Evolutionary conservation across 2,888 invertebrate genomes (phyloP), one percentile per base, ranked within the genome.

Genomic region (Notodonta ziczac): DNA sequence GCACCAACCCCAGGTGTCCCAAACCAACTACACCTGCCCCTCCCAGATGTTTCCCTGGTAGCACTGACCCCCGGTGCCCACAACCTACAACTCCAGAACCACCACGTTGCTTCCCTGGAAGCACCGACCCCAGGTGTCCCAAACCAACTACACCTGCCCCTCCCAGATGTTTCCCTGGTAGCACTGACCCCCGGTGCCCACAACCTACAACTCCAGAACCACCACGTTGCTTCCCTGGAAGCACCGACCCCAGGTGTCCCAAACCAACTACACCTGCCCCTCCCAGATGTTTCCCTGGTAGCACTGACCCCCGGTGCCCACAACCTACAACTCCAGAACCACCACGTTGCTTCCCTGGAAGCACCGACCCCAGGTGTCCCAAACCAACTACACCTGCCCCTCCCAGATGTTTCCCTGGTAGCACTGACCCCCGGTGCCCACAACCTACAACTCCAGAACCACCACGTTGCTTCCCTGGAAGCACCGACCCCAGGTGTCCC

Each of bases 301-400:
- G 13, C 10, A n/a, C 54, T 5, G 85, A 87, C 65, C 80, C 84
- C 63, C 55, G 85, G 71, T 78, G 78, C 35, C 74, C 0, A 13
- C 44, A 71, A 44, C 70, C 78, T 12, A 76, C 83, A 0, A 74
- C 80, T 1, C 69, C 74, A 0, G 69, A 66, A 0, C 70, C 67
- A 13, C 79, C 77, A 0, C 71, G 67, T 0, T 85, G 87, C 52
- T 85, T 75, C 66, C 85, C 86, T 0, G 87, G 83, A 0, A 78
- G 73, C 13, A 73, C 62, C 0, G 85, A 88, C 55, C 78, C 82
- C 0, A 62, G 82, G 12, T 85, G 84, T 44, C 82, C 80, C 0
- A 63, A 65, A 59, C 73, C 79, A 6, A 72, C 78, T 0, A 79
- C 83, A n/a, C 70, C 72, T 4, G 59, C 74, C 0, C 72, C 77